Conservation (phyloP, 2,797 vertebrate species). For the Picus viridis region DNA sequence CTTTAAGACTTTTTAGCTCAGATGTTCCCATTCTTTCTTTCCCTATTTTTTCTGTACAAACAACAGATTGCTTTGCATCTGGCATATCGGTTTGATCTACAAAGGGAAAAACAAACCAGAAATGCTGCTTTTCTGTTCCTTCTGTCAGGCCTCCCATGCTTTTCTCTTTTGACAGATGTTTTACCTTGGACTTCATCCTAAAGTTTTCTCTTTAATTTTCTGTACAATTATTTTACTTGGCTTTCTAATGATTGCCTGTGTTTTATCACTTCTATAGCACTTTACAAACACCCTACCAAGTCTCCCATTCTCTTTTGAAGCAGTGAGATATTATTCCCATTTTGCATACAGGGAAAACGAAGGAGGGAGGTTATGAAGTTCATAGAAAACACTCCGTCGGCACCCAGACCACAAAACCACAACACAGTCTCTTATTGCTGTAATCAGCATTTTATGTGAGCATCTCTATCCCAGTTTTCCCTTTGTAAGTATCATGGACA, state of each 20-base stretch:
- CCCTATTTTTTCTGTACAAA: constrained; percentile 37
- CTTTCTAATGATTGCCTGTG: not conserved
- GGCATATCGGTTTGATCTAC: not conserved
- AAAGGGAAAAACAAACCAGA: constrained; percentile 44
- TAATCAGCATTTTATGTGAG: not conserved
- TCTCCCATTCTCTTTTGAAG: not conserved
- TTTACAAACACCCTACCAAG: not conserved
- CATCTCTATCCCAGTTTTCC: not conserved
- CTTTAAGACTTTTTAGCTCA: constrained; percentile 30
- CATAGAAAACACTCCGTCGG: not conserved
- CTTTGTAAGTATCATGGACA: not conserved
- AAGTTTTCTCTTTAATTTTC: not conserved
- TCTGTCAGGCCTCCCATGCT: constrained; percentile 1
- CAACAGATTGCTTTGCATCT: constrained; percentile 67
- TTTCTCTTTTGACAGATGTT: constrained; percentile 15
- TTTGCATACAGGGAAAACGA: not conserved
- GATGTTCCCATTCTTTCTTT: constrained; percentile 8
- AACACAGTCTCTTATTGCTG: not conserved
- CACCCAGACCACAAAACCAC: not conserved
- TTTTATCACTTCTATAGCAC: not conserved
- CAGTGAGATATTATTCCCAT: not conserved
- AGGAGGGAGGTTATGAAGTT: not conserved
- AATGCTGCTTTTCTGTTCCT: constrained; percentile 48
- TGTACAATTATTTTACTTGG: not conserved
- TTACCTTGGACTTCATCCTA: not conserved